phyloP scores from a whole-genome alignment of 2,113 vertebrate species.

The Pan troglodytes region NHGRI_mPanTro3-v2.1_pri NC_086015.1:68589001-68589500 shows the following conservation, averaged over 20 bases:
- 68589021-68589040: not conserved
- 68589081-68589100: not conserved
- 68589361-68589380: not conserved
- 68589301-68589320: not conserved
- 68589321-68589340: not conserved
- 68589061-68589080: not conserved
- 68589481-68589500: not conserved
- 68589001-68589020: not conserved
- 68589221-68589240: not conserved
- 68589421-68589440: too few relatives aligned
- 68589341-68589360: not conserved
- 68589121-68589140: not conserved
- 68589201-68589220: not conserved
- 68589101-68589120: not conserved
- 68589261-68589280: not conserved
- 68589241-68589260: not conserved
- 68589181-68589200: not conserved
- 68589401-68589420: not conserved
- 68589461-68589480: not conserved
- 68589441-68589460: not conserved
- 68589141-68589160: not conserved
- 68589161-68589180: not conserved
- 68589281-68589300: not conserved
- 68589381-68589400: not conserved
- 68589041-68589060: not conserved